phyloP scores from a whole-genome alignment of 2,113 vertebrate species.

The Gadus macrocephalus region DNA sequence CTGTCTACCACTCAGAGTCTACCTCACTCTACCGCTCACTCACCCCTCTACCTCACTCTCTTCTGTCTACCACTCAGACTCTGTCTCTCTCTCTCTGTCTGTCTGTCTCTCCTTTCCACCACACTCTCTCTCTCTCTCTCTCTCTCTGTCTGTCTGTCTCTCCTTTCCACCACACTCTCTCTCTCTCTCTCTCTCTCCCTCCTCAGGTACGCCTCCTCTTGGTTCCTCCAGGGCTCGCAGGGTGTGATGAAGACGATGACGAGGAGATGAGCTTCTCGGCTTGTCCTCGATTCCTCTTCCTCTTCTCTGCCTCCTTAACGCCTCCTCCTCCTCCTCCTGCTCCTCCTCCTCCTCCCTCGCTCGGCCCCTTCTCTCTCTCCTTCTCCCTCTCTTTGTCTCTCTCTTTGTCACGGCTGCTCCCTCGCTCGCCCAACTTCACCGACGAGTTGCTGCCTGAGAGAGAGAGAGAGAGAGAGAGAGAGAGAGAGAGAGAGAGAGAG shows the following conservation, averaged over 20 bases:
- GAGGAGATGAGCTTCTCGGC: conserved; percentile 86
- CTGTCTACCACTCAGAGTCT: too few relatives aligned
- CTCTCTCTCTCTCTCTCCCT: too few relatives aligned
- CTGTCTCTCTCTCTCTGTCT: not conserved
- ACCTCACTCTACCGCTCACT: too few relatives aligned
- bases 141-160: not conserved
- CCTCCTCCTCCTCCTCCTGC: conserved; percentile 86
- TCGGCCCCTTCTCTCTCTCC: conserved; percentile 62
- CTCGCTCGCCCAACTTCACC: conserved; percentile 73
- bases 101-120: not conserved
- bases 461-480: not conserved
- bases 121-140: not conserved
- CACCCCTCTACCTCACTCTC: too few relatives aligned
- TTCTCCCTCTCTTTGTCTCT: conserved; percentile 81
- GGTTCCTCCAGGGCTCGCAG: conserved; percentile 87
- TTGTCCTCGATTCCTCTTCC: conserved; percentile 84
- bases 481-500: conserved; percentile 6
- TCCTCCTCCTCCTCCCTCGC: conserved; percentile 69
- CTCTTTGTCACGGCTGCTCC: conserved; percentile 70
- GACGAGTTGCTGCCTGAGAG: conserved; percentile 72
- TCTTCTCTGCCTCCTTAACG: conserved; percentile 86
- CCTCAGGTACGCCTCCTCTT: conserved; percentile 73
- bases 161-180: not conserved
- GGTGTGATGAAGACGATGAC: conserved; percentile 87
- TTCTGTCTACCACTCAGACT: too few relatives aligned